Conservation (phyloP, 2,797 vertebrate species). For the Rousettus madagascariensis region DNA sequence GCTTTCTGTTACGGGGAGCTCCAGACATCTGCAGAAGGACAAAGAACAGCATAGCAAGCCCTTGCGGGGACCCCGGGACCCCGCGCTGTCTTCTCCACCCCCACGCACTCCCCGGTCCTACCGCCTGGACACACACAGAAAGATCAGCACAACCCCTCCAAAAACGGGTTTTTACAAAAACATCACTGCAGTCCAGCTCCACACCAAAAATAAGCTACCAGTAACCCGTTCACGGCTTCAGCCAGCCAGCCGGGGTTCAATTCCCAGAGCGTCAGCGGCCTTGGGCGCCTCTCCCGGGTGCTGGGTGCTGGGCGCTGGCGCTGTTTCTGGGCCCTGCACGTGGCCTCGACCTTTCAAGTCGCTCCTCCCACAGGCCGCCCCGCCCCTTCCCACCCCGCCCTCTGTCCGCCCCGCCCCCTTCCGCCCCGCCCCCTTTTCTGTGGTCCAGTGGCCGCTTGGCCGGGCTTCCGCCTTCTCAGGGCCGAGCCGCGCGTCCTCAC, state of each 20-base stretch:
- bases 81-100: neutral
- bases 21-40: neutral
- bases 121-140: neutral
- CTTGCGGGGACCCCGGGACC: too few species aligned
- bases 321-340: neutral
- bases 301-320: too few species aligned
- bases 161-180: too few species aligned
- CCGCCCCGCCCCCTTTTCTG: too few species aligned
- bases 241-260: neutral
- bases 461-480: too few species aligned
- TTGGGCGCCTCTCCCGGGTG: too few species aligned
- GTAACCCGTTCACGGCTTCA: neutral
- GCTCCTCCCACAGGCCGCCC: neutral
- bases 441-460: too few species aligned
- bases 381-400: too few species aligned
- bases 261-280: neutral
- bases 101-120: neutral
- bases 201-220: neutral
- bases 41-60: too few species aligned
- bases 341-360: neutral
- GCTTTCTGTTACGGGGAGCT: too few species aligned
- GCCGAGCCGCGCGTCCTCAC: accelerated
- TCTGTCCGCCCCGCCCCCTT: too few species aligned
- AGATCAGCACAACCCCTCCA: neutral
- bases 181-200: neutral